A percentile compares a stretch with the other conserved stretches of the same genome.
Conservation (phyloP, 2,888 invertebrate species). For the Andrena marginata region DNA sequence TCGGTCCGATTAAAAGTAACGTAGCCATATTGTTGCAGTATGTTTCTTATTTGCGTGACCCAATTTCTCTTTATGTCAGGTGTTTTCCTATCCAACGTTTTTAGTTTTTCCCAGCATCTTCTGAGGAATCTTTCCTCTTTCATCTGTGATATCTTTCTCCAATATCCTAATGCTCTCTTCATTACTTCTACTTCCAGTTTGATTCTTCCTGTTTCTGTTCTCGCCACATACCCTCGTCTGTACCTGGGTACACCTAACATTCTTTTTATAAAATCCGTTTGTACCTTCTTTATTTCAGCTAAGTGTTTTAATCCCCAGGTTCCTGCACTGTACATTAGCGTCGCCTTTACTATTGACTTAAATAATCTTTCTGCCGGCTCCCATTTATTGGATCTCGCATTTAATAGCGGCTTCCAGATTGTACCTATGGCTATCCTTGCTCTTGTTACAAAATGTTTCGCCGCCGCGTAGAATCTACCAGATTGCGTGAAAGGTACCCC, state of each 20-base stretch:
- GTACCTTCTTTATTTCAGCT: neutral
- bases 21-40: neutral
- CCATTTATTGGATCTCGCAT: neutral
- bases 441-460: neutral
- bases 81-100: neutral
- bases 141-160: neutral
- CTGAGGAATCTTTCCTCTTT: neutral
- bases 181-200: neutral
- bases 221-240: neutral
- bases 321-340: neutral
- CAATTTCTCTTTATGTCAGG: constrained; percentile 9
- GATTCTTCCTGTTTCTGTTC: neutral
- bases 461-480: neutral
- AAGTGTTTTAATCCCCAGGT: neutral
- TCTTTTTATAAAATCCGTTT: neutral
- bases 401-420: neutral
- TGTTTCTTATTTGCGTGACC: neutral
- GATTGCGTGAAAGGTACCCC: neutral
- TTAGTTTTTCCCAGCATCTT: neutral
- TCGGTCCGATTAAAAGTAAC: neutral
- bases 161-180: constrained; percentile 1
- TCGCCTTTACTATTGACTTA: neutral
- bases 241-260: neutral
- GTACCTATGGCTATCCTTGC: neutral
- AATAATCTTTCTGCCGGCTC: neutral